These are phyloP conservation scores for Drosophila prosaltans DNA, from an alignment of 1,140 invertebrate genomes.

Conservation along the genomic window DNA sequence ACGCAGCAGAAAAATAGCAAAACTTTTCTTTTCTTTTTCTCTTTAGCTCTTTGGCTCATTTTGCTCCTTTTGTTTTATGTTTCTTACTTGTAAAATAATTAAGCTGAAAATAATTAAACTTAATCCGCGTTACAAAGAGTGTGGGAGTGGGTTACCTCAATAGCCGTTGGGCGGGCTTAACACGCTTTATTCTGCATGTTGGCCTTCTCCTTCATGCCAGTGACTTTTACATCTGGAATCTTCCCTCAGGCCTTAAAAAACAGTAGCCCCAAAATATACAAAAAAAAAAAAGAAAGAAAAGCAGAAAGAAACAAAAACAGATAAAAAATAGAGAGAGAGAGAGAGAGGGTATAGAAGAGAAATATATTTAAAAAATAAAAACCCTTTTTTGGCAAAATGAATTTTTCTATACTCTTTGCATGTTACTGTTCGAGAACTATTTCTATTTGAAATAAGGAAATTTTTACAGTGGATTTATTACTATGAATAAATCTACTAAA, in stretches of 20 bases:
- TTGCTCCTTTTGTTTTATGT: conserved; percentile 30
- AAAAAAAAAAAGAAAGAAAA: conserved; percentile 31
- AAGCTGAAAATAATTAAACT: conserved; percentile 77
- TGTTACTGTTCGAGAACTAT: no score
- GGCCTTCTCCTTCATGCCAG: background rate
- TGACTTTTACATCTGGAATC: conserved; percentile 15
- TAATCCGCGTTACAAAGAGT: conserved; percentile 59
- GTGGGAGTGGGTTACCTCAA: conserved; percentile 75
- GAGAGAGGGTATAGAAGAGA: background rate
- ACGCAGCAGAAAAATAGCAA: conserved; percentile 40
- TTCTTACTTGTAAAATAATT: conserved; percentile 73
- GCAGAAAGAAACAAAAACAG: conserved; percentile 10
- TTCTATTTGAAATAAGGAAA: no score
- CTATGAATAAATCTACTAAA: no score
- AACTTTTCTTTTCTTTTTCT: conserved; percentile 27
- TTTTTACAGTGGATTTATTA: no score
- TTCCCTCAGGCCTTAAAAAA: conserved; percentile 34
- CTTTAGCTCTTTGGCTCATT: background rate
- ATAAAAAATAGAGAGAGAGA: background rate
- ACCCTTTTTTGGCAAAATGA: background rate
- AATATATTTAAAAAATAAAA: background rate
- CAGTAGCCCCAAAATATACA: conserved; percentile 34
- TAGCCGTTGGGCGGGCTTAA: conserved; percentile 72
- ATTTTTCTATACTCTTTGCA: no score
- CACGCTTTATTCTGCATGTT: conserved; percentile 42